A percentile compares a stretch with the other conserved stretches of the same genome.
Evolutionary conservation across 2,888 invertebrate species (phyloP).

Genomic region (Brachyptera risi): DNA sequence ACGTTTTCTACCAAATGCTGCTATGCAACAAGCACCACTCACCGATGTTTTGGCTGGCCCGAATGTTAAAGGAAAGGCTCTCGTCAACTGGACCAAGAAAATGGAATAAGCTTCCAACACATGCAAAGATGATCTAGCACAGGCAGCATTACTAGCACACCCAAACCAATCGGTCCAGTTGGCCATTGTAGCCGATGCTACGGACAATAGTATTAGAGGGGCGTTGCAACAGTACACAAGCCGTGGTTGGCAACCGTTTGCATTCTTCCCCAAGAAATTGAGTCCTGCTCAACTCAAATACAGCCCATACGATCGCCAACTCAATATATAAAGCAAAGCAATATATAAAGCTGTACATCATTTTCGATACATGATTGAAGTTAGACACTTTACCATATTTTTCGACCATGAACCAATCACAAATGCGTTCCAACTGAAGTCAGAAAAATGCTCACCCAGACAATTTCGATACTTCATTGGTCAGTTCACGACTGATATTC

Average conservation of each 20-base stretch:
- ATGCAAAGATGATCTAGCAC: neutral
- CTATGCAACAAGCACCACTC: slow-evolving; percentile 12
- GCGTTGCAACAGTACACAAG: slow-evolving; percentile 40
- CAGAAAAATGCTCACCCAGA: no score
- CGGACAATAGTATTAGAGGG: slow-evolving; percentile 39
- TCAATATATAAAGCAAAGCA: no score
- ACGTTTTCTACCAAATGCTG: neutral
- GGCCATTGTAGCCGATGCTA: slow-evolving; percentile 41
- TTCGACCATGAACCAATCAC: no score
- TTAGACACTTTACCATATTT: no score
- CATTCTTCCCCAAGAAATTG: slow-evolving; percentile 31
- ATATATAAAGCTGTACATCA: slow-evolving; percentile 41
- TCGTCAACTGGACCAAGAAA: neutral
- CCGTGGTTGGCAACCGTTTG: slow-evolving; percentile 32
- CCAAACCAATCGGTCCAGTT: slow-evolving; percentile 38
- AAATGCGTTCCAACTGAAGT: no score
- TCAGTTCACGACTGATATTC: no score
- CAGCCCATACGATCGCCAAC: slow-evolving; percentile 43
- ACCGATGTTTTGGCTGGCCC: neutral
- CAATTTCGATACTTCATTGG: no score
- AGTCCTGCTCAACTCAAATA: slow-evolving; percentile 39
- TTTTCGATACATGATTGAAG: slow-evolving; percentile 43
- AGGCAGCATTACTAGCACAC: slow-evolving; percentile 38
- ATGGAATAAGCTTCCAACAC: neutral
- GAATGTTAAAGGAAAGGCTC: neutral